Evolutionary conservation across 2,888 invertebrate genomes (phyloP).

Genomic region (Aplocera efformata): DNA sequence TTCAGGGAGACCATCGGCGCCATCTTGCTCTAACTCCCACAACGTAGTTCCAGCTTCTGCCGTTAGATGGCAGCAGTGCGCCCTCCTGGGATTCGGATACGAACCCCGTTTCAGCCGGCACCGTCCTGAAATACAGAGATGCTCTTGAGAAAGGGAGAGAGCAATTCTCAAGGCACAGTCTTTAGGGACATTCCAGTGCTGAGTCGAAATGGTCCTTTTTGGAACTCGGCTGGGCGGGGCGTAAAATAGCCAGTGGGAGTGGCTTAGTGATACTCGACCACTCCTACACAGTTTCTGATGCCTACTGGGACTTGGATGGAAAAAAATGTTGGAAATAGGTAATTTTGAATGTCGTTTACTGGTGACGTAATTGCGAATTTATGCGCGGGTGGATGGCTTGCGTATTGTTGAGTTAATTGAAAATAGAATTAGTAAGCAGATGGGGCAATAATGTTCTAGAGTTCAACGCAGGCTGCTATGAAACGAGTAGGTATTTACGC

Average conservation of each 20-base stretch:
- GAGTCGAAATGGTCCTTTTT: slow-evolving; percentile 60
- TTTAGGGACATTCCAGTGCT: slow-evolving; percentile 48
- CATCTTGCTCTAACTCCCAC: slow-evolving; percentile 52
- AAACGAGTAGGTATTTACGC: background rate
- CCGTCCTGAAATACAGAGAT: slow-evolving; percentile 69
- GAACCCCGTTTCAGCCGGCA: slow-evolving; percentile 62
- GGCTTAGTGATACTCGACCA: slow-evolving; percentile 51
- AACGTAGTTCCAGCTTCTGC: slow-evolving; percentile 39
- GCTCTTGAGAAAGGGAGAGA: slow-evolving; percentile 72
- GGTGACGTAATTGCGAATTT: slow-evolving; percentile 71
- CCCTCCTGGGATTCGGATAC: slow-evolving; percentile 52
- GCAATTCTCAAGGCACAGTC: slow-evolving; percentile 73
- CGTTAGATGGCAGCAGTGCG: slow-evolving; percentile 53
- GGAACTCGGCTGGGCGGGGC: slow-evolving; percentile 62
- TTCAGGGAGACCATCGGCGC: slow-evolving; percentile 48
- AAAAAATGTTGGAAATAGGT: slow-evolving; percentile 73
- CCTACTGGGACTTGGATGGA: slow-evolving; percentile 75
- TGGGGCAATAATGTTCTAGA: background rate
- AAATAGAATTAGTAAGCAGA: slow-evolving; percentile 18
- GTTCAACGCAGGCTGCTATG: background rate
- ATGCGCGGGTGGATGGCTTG: slow-evolving; percentile 42
- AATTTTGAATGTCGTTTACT: slow-evolving; percentile 70
- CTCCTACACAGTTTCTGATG: slow-evolving; percentile 73
- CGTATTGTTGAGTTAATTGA: slow-evolving; percentile 26
- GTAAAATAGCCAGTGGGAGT: slow-evolving; percentile 62